These are phyloP conservation scores for Caenorhabditis uteleia DNA, from an alignment of 2,888 invertebrate genomes.

Conservation along the genomic window DNA sequence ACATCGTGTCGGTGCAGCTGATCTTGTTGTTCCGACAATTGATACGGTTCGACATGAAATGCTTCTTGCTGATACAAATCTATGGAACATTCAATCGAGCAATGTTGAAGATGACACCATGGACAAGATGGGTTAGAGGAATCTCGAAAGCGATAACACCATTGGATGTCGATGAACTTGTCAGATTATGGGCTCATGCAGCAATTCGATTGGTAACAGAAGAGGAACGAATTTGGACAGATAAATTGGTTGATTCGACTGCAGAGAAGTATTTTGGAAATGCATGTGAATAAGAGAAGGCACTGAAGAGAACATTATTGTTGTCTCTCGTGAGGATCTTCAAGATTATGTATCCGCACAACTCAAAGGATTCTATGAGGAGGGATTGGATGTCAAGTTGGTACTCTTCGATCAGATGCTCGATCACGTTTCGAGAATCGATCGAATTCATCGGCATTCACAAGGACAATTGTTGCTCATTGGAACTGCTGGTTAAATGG, in stretches of 20 bases:
- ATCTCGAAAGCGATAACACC: slow-evolving; percentile 98
- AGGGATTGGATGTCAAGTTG: slow-evolving; percentile 95
- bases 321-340: slow-evolving; percentile 91
- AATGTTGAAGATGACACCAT: slow-evolving; percentile 93
- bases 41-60: slow-evolving; percentile 98
- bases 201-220: slow-evolving; percentile 91
- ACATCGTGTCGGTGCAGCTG: slow-evolving; percentile 97
- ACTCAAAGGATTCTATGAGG: slow-evolving; percentile 96
- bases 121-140: slow-evolving; percentile 99
- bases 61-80: slow-evolving; percentile 86
- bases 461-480: slow-evolving; percentile 96
- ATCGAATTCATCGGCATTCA: slow-evolving; percentile 86
- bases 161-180: slow-evolving; percentile 92
- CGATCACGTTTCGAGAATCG: slow-evolving; percentile 96
- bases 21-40: slow-evolving; percentile 96
- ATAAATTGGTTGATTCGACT: slow-evolving; percentile 91
- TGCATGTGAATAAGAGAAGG: slow-evolving; percentile 75
- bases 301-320: slow-evolving; percentile 89
- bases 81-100: slow-evolving; percentile 96
- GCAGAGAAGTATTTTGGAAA: slow-evolving; percentile 84
- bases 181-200: slow-evolving; percentile 99
- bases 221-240: slow-evolving; percentile 93
- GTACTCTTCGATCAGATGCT: slow-evolving; percentile 98
- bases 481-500: slow-evolving; percentile 99
- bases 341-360: slow-evolving; percentile 95